phyloP scores from a whole-genome alignment of 2,113 vertebrate species.

The Lycocorax pyrrhopterus region DNA sequence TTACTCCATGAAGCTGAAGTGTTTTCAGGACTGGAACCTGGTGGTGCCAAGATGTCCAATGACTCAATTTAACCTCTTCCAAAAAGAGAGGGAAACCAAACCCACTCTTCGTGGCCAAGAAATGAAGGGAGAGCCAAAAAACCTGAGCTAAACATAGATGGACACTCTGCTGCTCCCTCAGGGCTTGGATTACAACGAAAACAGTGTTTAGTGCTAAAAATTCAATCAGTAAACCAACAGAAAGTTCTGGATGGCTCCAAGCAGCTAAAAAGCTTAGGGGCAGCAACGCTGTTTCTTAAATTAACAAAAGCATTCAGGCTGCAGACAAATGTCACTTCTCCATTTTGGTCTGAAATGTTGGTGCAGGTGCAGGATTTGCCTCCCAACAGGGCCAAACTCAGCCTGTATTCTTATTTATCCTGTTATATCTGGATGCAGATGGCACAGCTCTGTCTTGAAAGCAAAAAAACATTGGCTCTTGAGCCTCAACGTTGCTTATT shows the following conservation, averaged over 20 bases:
- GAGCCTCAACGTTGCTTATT: not conserved
- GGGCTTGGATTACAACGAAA: not conserved
- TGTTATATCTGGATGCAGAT: not conserved
- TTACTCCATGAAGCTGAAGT: not conserved
- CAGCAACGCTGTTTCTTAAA: not conserved
- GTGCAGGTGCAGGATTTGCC: conserved; percentile 17
- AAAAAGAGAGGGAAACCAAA: conserved; percentile 14
- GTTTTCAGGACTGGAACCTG: not conserved
- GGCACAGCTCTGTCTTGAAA: not conserved
- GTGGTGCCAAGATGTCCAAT: not conserved
- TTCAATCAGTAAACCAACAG: not conserved
- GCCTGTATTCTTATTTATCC: not conserved
- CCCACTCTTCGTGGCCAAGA: not conserved
- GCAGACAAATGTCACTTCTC: not conserved
- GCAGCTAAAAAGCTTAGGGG: not conserved
- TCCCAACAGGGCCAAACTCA: not conserved
- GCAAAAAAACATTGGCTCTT: not conserved
- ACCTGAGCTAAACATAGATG: conserved; percentile 37
- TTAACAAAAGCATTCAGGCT: not conserved
- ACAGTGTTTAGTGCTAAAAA: conserved; percentile 6
- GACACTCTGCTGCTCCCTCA: not conserved
- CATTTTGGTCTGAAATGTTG: not conserved
- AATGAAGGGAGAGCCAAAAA: conserved; percentile 6
- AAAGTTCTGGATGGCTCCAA: not conserved
- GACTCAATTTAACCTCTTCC: not conserved